Base-by-base conservation (phyloP, 2,797 vertebrate genomes). In the Rhinophrynus dorsalis region DNA sequence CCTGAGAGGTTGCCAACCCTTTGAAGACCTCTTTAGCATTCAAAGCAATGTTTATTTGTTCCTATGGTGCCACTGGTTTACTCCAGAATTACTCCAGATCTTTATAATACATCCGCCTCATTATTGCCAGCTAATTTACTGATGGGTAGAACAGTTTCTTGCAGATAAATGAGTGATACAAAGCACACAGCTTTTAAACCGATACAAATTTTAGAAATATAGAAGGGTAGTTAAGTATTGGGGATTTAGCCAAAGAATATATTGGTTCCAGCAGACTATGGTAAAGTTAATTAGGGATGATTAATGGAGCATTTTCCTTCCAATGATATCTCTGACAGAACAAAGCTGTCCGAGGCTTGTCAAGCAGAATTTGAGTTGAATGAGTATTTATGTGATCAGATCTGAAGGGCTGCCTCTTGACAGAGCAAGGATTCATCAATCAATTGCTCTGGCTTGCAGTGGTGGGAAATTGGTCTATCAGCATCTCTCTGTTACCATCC, bases 371-470 rank as follows among this genome's bases (percentile, higher is more conserved):
- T 95, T 94, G 92, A 94, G 94, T 96, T 98, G 96, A 99, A 98
- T 97, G 96, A 99, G 97, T 98, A 98, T 97, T 98, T 98, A 97
- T 97, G 95, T 97, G 97, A 99, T 98, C 94, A 94, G 92, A 97
- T 96, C 94, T 96, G 96, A 99, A 96, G 94, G 94, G 94, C 93
- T 95, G 95, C 93, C 95, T 98, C 95, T 95, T 95, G 93, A 94
- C 93, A 94, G 93, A 95, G 92, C 90, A 87, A 91, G 93, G 94
- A 94, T 94, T 97, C 96, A 98, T 98, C 95, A 95, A 96, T 98
- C 95, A 94, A 89, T 94, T 87, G 90, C 81, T 82, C 90, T 83
- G 87, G 92, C 92, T 94, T 82, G 88, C 91, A 92, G 92, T 94
- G 93, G 89, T 95, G 94, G 96, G 96, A 97, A 96, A 98, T 97